phyloP scores from a whole-genome alignment of 92 coral and sea anemone species.

The Phymanthus crucifer region DNA sequence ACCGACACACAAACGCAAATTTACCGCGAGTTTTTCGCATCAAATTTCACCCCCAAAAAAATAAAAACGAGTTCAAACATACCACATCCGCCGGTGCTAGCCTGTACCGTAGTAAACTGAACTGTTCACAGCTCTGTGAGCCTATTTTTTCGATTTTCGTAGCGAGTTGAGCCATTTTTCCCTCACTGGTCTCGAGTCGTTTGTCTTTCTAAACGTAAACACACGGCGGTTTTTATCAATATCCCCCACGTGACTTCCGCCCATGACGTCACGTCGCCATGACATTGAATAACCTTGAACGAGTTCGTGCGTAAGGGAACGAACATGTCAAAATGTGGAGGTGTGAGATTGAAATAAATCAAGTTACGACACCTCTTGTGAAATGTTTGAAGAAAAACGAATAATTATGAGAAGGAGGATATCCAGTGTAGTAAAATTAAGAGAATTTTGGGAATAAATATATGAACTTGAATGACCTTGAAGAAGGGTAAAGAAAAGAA shows the following conservation, averaged over 20 bases:
- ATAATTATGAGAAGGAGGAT: background rate
- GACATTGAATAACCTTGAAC: conserved; percentile 23
- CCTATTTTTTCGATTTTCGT: conserved; percentile 9
- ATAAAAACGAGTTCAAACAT: conserved; percentile 19
- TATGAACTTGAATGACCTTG: background rate
- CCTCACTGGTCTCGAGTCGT: background rate
- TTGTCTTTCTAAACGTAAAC: conserved; percentile 11
- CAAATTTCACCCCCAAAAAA: background rate
- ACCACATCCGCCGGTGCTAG: conserved; percentile 83
- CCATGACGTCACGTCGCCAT: conserved; percentile 24
- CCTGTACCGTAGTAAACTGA: conserved; percentile 58
- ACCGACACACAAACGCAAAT: background rate
- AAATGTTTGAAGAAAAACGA: background rate
- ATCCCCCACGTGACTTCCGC: conserved; percentile 17
- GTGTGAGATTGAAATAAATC: background rate
- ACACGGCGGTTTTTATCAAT: background rate
- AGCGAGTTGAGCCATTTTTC: conserved; percentile 11
- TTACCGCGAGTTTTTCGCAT: background rate
- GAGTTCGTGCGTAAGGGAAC: background rate
- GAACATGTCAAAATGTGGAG: background rate
- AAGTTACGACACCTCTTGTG: background rate
- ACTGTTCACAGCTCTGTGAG: conserved; percentile 21
- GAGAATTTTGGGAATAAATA: background rate
- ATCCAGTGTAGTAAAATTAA: background rate
- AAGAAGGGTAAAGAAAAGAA: background rate